A percentile compares a stretch with the other conserved stretches of the same genome.
These are phyloP conservation scores for Archips crataeganus DNA, from an alignment of 2,888 invertebrate genomes.

Conservation along the genomic window DNA sequence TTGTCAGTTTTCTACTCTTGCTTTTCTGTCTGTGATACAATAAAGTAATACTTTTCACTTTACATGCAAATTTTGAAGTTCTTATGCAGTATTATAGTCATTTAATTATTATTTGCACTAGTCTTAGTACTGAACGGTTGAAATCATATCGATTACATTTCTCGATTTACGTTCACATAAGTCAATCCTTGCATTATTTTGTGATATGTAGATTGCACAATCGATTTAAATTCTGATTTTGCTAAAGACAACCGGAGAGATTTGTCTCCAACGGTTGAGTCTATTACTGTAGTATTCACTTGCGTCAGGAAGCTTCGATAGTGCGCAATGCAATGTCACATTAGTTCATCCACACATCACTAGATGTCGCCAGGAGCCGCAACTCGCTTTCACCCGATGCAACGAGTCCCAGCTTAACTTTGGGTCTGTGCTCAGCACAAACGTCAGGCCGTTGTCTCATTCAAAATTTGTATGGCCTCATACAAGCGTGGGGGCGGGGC, in stretches of 20 bases:
- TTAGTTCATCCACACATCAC: not conserved
- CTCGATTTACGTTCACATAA: too few species aligned
- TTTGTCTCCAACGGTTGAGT: not conserved
- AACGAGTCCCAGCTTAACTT: not conserved
- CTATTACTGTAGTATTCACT: too few species aligned
- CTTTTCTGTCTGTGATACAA: not conserved
- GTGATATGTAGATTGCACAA: too few species aligned
- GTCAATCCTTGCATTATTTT: too few species aligned
- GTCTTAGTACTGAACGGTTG: not conserved
- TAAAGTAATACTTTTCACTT: not conserved
- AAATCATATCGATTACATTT: not conserved
- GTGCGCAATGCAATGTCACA: not conserved
- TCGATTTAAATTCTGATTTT: too few species aligned
- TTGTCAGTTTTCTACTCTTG: not conserved
- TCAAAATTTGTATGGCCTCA: conserved; percentile 54
- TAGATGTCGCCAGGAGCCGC: not conserved
- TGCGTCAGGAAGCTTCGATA: not conserved
- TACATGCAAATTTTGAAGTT: not conserved
- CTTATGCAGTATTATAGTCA: not conserved
- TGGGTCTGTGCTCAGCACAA: not conserved
- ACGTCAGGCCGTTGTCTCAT: not conserved
- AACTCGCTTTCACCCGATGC: not conserved
- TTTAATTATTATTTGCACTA: not conserved
- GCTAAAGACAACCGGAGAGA: not conserved
- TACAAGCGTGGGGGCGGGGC: conserved; percentile 66